Percentiles rank a stretch among this genome's conserved stretches.
Evolutionary conservation across 2,888 invertebrate species (phyloP).

Genomic region (Tiliacea citrago): DNA sequence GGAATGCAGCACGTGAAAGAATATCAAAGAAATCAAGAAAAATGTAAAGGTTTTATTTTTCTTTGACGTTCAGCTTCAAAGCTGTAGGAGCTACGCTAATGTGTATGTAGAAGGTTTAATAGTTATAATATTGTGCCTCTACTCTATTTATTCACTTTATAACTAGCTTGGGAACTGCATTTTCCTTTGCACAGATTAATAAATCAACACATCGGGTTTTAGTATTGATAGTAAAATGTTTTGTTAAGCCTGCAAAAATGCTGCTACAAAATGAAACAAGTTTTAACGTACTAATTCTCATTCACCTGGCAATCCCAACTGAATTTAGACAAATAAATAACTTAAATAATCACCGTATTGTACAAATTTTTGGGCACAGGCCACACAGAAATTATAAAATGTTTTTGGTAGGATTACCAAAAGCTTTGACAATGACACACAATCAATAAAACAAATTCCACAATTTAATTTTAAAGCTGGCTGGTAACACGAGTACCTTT

Average conservation of each 20-base stretch:
- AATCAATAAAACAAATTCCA: conserved; percentile 43
- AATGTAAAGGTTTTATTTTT: conserved; percentile 4
- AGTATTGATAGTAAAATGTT: conserved; percentile 22
- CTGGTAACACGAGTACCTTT: conserved; percentile 3
- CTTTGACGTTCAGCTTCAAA: conserved; percentile 23
- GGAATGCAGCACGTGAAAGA: conserved; percentile 16
- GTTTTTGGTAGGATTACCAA: conserved; percentile 29
- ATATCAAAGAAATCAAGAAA: conserved; percentile 36
- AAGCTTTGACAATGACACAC: conserved; percentile 21
- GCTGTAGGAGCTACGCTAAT: background rate
- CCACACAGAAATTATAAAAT: conserved; percentile 3
- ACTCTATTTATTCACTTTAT: conserved; percentile 21
- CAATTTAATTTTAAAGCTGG: conserved; percentile 28
- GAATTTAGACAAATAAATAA: conserved; percentile 9
- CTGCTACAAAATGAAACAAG: background rate
- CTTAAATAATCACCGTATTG: background rate
- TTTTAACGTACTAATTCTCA: conserved; percentile 25
- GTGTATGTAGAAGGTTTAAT: conserved; percentile 17
- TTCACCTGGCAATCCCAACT: background rate
- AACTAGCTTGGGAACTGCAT: conserved; percentile 34
- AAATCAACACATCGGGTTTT: conserved; percentile 37
- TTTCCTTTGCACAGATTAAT: conserved; percentile 31
- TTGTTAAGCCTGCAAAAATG: conserved; percentile 21
- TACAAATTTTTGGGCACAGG: conserved; percentile 9
- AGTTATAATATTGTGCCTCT: conserved; percentile 3